Percentiles rank a stretch among this genome's conserved stretches.
Evolutionary conservation across 2,888 invertebrate species (phyloP).

Genomic region (Sphaerophoria taeniata): DNA sequence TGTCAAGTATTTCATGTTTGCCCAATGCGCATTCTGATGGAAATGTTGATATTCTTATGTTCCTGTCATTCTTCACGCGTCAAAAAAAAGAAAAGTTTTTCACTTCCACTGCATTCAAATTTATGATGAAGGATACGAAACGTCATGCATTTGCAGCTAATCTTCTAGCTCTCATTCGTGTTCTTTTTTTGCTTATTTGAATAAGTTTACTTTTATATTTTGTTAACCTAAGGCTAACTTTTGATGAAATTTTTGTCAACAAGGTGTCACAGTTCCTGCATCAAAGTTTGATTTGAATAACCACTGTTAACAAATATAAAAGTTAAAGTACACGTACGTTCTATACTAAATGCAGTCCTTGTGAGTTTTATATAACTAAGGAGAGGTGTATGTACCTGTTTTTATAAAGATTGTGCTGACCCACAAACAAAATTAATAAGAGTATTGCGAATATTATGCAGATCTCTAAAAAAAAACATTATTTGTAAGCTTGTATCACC

Average conservation of each 20-base stretch:
- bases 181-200: too few relatives aligned
- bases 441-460: conserved; percentile 45
- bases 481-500: conserved; percentile 52
- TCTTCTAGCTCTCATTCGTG: neutral
- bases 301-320: neutral
- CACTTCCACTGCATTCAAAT: conserved; percentile 55
- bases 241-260: conserved; percentile 67
- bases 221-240: conserved; percentile 24
- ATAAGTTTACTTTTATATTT: conserved; percentile 27
- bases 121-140: too few relatives aligned
- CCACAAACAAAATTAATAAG: conserved; percentile 20
- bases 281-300: conserved; percentile 28
- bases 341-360: neutral
- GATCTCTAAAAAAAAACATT: conserved; percentile 54
- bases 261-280: conserved; percentile 46
- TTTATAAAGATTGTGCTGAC: neutral
- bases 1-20: too few relatives aligned
- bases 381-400: neutral
- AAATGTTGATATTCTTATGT: conserved; percentile 51
- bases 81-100: conserved; percentile 55
- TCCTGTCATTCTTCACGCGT: conserved; percentile 61
- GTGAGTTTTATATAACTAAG: conserved; percentile 1
- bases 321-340: neutral
- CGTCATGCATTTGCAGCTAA: conserved; percentile 27
- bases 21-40: conserved; percentile 49